Evolutionary conservation across 2,797 vertebrate genomes (phyloP), one percentile per base, ranked within the genome.

Genomic region (Ctenopoma multispine): DNA sequence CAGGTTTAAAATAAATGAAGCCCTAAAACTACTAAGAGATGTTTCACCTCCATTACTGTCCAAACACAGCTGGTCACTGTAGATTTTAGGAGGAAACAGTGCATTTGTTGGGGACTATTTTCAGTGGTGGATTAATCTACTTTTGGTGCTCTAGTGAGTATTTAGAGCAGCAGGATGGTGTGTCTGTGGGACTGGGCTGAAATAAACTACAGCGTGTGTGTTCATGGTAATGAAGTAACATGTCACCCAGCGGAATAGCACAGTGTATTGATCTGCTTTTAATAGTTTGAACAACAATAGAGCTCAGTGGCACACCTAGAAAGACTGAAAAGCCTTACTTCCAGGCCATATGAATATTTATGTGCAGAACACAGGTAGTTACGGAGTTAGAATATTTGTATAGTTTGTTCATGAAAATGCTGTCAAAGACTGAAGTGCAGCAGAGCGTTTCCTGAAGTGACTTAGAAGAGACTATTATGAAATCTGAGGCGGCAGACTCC

Each of bases 341-440:
- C 58, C 36, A 56, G 65, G 20, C 12, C 27, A 7, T 21, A 11
- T 51, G 44, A 67, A 69, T 56, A 46, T 31, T 65, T 31, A 68
- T 49, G 23, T 40, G 15, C 47, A 43, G 36, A 34, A 27, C 13
- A 4, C 3, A 8, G 7, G 43, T 43, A 38, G 11, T 38, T 65
- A 9, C 14, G 46, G 4, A 51, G 29, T 38, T 13, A 7, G 14
- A 56, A 10, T 43, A 59, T 72, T 24, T 57, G 18, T 63, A 23
- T 9, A 12, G 43, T 38, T 38, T 49, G 46, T 71, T 50, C 6
- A 13, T 50, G 23, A 34, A 38, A 31, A 29, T 20, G 12, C 48
- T 41, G 34, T 87, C 80, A 92, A 89, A 90, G 90, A 92, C 88
- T 91, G 90, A 91, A 92, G 87, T 85, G 90, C 91, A 94, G 71